phyloP scores from a whole-genome alignment of 2,797 vertebrate species.

The Diplodus sargus region DNA sequence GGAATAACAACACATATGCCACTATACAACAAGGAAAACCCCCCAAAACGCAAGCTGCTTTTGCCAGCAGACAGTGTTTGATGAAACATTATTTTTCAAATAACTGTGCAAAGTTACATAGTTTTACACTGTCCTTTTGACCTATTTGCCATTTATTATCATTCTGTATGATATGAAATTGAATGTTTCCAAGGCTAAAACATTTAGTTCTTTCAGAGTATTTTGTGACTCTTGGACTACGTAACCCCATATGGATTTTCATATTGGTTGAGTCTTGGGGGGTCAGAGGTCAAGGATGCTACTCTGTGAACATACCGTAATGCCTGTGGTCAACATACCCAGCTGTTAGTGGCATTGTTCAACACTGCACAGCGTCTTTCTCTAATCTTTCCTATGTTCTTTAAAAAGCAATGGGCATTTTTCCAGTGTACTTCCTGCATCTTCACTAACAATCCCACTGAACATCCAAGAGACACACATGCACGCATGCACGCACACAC shows the following conservation, averaged over 20 bases:
- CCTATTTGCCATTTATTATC: not conserved
- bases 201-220: not conserved
- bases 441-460: conserved; percentile 57
- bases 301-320: conserved; percentile 42
- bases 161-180: not conserved
- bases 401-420: conserved; percentile 66
- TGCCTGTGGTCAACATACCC: conserved; percentile 36
- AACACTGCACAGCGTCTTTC: conserved; percentile 32
- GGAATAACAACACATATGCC: not conserved
- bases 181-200: conserved; percentile 8
- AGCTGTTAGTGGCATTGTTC: conserved; percentile 68
- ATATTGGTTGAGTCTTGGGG: conserved; percentile 13
- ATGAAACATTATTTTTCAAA: not conserved
- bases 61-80: not conserved
- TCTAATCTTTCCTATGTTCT: conserved; percentile 55
- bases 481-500: conserved; percentile 4
- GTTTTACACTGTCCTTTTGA: not conserved
- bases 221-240: conserved; percentile 1
- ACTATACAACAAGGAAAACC: not conserved
- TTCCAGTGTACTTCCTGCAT: conserved; percentile 65
- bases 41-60: not conserved
- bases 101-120: not conserved
- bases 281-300: conserved; percentile 62
- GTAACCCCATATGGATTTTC: conserved; percentile 2
- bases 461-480: conserved; percentile 33